A percentile compares a stretch with the other conserved stretches of the same genome.
phyloP scores from a whole-genome alignment of 92 coral and sea anemone genomes.

The Porites lobata region DNA sequence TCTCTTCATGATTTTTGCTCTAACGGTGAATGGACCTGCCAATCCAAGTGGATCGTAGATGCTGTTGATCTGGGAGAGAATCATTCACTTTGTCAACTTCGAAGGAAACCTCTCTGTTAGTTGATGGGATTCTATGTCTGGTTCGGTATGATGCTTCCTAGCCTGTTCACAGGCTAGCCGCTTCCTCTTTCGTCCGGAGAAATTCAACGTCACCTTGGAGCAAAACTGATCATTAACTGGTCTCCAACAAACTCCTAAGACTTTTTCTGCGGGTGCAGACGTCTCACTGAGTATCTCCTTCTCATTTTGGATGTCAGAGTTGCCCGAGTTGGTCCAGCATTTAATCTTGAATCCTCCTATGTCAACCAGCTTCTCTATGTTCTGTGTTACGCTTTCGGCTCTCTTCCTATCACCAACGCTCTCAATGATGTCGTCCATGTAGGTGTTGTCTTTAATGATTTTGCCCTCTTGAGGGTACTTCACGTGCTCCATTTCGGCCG shows the following conservation, averaged over 20 bases:
- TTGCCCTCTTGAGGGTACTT: neutral
- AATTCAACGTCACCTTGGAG: slow-evolving; percentile 32
- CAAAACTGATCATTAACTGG: neutral
- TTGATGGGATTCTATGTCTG: slow-evolving; percentile 27
- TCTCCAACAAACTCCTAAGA: neutral
- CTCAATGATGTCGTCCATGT: neutral
- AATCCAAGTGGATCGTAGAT: slow-evolving; percentile 70
- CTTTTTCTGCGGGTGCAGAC: neutral
- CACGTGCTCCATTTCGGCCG: neutral
- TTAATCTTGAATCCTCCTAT: neutral
- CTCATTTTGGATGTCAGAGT: neutral
- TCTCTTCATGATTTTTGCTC: slow-evolving; percentile 65
- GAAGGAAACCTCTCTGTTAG: slow-evolving; percentile 7
- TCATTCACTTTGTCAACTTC: slow-evolving; percentile 62
- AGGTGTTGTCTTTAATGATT: neutral
- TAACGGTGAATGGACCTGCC: slow-evolving; percentile 68
- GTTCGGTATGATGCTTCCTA: slow-evolving; percentile 28
- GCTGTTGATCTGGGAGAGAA: slow-evolving; percentile 61
- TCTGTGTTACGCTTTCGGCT: neutral
- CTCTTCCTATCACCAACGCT: neutral
- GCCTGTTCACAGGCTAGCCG: no score
- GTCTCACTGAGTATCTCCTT: neutral
- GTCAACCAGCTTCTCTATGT: neutral
- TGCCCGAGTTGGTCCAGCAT: neutral
- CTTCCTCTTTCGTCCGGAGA: slow-evolving; percentile 22